phyloP scores from a whole-genome alignment of 2,113 vertebrate genomes.

The Amazona vittata region DNA sequence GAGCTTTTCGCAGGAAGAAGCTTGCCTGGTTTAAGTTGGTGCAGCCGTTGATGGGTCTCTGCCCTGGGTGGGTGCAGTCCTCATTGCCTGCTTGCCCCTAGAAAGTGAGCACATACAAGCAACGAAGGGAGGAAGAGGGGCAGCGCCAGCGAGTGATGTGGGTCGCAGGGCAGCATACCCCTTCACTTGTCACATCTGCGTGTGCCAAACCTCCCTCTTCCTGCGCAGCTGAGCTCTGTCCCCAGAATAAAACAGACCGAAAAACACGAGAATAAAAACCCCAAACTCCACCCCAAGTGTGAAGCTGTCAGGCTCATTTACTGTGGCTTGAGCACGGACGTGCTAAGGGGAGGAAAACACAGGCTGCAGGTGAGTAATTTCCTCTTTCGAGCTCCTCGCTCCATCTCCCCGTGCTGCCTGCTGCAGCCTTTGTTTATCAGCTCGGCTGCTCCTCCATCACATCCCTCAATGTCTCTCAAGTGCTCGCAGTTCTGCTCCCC shows the following conservation, averaged over 20 bases:
- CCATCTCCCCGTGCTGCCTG: neutral
- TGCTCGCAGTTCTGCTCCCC: neutral
- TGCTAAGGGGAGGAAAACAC: neutral
- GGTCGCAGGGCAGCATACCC: neutral
- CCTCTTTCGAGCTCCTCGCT: neutral
- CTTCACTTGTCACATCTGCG: neutral
- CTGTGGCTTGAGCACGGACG: neutral
- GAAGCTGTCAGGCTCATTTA: neutral
- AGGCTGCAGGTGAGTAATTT: neutral
- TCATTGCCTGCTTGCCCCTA: neutral
- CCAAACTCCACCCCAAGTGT: neutral
- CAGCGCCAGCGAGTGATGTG: neutral
- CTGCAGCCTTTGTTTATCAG: slow-evolving; percentile 20
- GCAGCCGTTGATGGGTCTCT: neutral
- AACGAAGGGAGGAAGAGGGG: rapidly evolving
- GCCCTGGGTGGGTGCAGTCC: neutral
- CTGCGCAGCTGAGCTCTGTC: neutral
- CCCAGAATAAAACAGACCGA: neutral
- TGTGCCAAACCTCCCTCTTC: neutral
- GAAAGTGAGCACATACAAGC: rapidly evolving
- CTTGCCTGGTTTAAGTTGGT: neutral
- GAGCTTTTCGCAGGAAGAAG: neutral
- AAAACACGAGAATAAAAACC: neutral
- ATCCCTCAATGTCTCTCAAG: neutral
- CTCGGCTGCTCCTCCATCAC: neutral